Evolutionary conservation across 2,888 invertebrate genomes (phyloP).

Genomic region (Cecidostiba fungosa): DNA sequence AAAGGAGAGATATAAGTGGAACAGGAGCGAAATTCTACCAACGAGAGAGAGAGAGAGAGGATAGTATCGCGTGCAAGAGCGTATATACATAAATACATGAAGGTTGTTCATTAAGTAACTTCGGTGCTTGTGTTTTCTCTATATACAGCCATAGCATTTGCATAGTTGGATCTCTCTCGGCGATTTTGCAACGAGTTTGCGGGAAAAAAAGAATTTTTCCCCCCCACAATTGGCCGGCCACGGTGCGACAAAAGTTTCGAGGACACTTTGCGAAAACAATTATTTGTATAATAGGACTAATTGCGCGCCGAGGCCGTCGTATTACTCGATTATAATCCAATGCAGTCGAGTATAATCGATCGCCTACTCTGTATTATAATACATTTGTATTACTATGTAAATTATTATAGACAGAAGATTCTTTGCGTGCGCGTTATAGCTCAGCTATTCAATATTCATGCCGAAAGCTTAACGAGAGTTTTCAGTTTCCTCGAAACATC

Average conservation of each 20-base stretch:
- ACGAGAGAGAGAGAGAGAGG: constrained; percentile 2
- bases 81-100: no score
- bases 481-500: background rate
- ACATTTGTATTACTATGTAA: no score
- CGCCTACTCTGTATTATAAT: no score
- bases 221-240: background rate
- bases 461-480: background rate
- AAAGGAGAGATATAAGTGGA: background rate
- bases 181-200: constrained; percentile 35
- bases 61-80: constrained; percentile 31
- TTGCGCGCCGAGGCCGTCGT: background rate
- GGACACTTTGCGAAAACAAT: background rate
- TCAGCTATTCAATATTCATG: background rate
- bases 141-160: constrained; percentile 43
- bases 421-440: no score
- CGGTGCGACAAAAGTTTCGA: background rate
- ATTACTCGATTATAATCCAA: no score
- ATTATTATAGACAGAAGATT: no score
- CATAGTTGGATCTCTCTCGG: constrained; percentile 38
- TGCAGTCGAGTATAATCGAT: no score
- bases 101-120: constrained; percentile 56
- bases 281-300: background rate
- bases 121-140: constrained; percentile 46
- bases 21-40: constrained; percentile 31
- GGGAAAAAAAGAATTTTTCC: background rate